phyloP scores from a whole-genome alignment of 1,140 invertebrate species.

The Gryllus bimaculatus region DNA sequence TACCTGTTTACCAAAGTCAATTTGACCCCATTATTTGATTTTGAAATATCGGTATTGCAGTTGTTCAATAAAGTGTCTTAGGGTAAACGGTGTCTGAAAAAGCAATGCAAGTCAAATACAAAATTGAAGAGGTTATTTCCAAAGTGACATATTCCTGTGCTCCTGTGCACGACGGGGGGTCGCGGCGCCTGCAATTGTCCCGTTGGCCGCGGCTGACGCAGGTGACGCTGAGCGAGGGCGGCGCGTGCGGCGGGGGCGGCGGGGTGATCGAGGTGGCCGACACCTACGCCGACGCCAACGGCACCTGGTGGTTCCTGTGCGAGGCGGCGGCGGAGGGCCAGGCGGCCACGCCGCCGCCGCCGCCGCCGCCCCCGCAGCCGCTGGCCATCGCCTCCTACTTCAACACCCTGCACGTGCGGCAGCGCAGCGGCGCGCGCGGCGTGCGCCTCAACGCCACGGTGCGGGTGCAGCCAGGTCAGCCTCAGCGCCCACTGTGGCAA shows the following conservation, averaged over 20 bases:
- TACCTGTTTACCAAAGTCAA: too few species aligned
- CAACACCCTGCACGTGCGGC: conserved; percentile 45
- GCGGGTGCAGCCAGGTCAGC: conserved; percentile 28
- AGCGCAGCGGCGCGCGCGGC: conserved; percentile 30
- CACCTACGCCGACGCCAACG: conserved; percentile 54
- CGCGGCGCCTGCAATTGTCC: too few species aligned
- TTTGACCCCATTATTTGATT: too few species aligned
- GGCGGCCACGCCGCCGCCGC: neutral
- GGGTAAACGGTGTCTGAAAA: too few species aligned
- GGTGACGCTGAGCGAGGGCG: conserved; percentile 27
- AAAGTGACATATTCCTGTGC: too few species aligned
- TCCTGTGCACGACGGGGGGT: too few species aligned
- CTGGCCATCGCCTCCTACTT: conserved; percentile 51
- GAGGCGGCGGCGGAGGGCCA: conserved; percentile 27
- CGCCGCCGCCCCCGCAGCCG: neutral
- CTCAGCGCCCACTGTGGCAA: too few species aligned
- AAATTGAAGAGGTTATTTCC: too few species aligned
- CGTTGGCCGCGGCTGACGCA: too few species aligned
- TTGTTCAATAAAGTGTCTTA: too few species aligned
- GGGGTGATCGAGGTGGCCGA: conserved; percentile 49
- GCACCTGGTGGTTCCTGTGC: conserved; percentile 53
- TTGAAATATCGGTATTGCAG: too few species aligned
- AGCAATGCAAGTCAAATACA: too few species aligned
- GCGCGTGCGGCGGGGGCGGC: conserved; percentile 31
- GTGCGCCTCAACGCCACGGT: conserved; percentile 44